phyloP scores from a whole-genome alignment of 2,113 vertebrate species.

The Argyrosomus japonicus region DNA sequence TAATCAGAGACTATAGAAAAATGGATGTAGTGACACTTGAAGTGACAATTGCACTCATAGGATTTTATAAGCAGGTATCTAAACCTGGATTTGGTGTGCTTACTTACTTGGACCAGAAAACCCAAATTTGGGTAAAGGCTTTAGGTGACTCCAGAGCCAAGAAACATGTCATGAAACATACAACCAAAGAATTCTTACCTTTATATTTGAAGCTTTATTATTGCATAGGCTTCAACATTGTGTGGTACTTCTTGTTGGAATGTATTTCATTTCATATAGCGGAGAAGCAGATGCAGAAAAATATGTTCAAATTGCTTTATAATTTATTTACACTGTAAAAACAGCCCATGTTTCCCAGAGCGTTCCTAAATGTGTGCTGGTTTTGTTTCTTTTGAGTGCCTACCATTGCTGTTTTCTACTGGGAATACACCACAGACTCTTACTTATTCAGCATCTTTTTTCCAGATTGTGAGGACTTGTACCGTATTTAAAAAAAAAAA shows the following conservation, averaged over 20 bases:
- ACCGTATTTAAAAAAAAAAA: neutral
- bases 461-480: neutral
- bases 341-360: conserved; percentile 11
- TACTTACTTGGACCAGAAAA: neutral
- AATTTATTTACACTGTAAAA: conserved; percentile 50
- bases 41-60: neutral
- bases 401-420: conserved; percentile 6
- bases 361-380: conserved; percentile 4
- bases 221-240: neutral
- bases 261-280: neutral
- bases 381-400: conserved; percentile 21
- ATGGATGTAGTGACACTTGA: neutral
- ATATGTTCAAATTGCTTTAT: conserved; percentile 29
- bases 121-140: neutral
- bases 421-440: conserved; percentile 12
- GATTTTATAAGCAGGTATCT: neutral
- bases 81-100: neutral
- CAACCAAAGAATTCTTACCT: too few species aligned
- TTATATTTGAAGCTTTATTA: neutral
- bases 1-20: neutral
- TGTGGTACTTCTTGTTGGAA: neutral
- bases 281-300: conserved; percentile 19
- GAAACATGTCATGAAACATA: neutral
- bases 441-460: conserved; percentile 14
- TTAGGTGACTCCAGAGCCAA: neutral